Conservation (phyloP, 2,113 vertebrate species). For the Anoura caudifer region DNA sequence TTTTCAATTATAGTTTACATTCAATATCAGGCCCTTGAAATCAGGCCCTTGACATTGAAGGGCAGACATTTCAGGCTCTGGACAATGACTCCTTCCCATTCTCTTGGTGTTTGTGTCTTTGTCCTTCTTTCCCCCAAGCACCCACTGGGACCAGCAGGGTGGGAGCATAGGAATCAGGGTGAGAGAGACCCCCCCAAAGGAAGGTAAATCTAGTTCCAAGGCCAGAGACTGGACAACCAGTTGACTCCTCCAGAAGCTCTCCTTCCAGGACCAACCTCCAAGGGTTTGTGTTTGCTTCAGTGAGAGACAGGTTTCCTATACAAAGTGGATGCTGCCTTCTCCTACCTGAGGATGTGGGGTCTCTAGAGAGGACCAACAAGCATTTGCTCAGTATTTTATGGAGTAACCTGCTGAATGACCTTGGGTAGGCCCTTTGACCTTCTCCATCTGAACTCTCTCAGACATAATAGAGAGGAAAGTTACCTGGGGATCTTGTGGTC, state of each 20-base stretch:
- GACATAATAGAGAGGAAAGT: not conserved
- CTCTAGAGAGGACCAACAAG: not conserved
- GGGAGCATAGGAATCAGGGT: not conserved
- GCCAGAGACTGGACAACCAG: not conserved
- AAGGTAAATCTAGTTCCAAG: not conserved
- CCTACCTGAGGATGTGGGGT: not conserved
- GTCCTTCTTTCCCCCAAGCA: not conserved
- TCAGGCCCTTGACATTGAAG: not conserved
- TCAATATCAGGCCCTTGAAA: not conserved
- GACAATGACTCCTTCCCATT: too few species aligned
- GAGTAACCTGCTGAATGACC: not conserved
- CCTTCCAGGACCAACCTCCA: not conserved
- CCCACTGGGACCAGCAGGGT: not conserved
- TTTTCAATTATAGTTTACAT: not conserved
- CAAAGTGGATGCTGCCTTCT: not conserved
- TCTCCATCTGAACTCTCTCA: not conserved
- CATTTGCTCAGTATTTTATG: not conserved
- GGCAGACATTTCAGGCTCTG: not conserved
- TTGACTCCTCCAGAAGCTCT: not conserved
- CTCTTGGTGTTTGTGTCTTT: not conserved
- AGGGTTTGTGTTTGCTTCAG: not conserved
- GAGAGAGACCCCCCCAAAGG: not conserved
- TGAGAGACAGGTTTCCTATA: not conserved
- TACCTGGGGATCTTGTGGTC: not conserved
- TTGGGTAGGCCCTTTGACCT: not conserved